Evolutionary conservation across 2,797 vertebrate genomes (phyloP), one percentile per base, ranked within the genome.

Genomic region (Nyctibius grandis): DNA sequence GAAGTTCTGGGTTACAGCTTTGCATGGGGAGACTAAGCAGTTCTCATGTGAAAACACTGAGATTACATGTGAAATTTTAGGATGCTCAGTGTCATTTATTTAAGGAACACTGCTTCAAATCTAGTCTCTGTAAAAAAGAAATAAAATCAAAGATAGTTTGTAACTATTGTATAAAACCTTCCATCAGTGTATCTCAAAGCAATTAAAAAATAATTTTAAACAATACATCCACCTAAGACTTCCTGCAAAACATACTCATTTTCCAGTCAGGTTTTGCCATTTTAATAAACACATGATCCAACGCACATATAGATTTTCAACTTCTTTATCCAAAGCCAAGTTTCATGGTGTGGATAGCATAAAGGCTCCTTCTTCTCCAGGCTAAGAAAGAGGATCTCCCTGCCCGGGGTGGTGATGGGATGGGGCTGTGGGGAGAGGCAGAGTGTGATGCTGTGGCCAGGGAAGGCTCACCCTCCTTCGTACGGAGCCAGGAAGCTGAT

Each of bases 361-460:
- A 73, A 50, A 76, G 9, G 8, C 7, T 93, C 48, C 45, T 48
- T 45, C 50, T 36, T 6, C 5, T 23, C 5, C 34, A 40, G 33
- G 8, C 12, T 69, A 50, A 50, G 26, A 31, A 8, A 59, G 8
- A 8, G 19, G 12, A 59, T 8, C 22, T 11, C 20, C 9, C 25
- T 68, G 40, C 22, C 25, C 4, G 0, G 11, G 28, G 36, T 5
- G 11, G 50, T 36, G 48, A 50, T 33, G 31, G 17, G 22, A 38
- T 2, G 3, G 20, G 36, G 7, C 36, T 63, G 15, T 86, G 42
- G 50, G 5, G 20, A 88, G 42, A 69, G n/a, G 9, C 26, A 88
- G 56, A 80, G 38, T 0, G 1, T 16, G 38, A 57, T 26, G 29
- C 11, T 0, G 0, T 1, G 4, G 54, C 25, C 48, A 70, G 15